Base-by-base conservation (phyloP, 2,888 invertebrate species). In the Andrena haemorrhoa region DNA sequence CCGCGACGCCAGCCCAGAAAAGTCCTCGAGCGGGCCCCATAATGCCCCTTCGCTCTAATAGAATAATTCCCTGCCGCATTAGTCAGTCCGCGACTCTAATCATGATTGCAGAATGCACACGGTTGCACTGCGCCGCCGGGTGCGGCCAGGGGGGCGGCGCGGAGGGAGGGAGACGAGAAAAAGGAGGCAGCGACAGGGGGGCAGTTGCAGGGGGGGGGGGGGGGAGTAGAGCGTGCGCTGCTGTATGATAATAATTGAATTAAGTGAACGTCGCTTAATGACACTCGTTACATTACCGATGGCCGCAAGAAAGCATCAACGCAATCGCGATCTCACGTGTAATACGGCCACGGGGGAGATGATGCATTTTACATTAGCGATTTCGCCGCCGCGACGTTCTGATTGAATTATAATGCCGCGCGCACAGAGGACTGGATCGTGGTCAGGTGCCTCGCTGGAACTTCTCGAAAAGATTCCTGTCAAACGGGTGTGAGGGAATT, bases 201-300 rank as follows among this genome's bases (percentile, higher is more conserved):
- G 51, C 63, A 64, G 33, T 33, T 51, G 16, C 10, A 6, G 16
- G 20, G n/a, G 6, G 16, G 1, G 56, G 61, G 47, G 16, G 20
- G n/a, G 6, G 16, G 1, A 26, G 16, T 65, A 49, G 61, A 77
- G 60, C 33, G 41, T 41, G 51, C 56, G 56, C 41, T n/a, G 61
- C 64, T 75, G 85, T 86, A 85, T 75, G 85, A 87, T 86, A 85
- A 86, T 87, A 87, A 87, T 85, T 87, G 87, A 87, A 87, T 87
- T 86, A 87, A 85, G 87, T 82, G 87, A 82, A 83, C 76, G 85
- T 85, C 87, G 86, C 87, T 82, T 86, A 87, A 87, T 85, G 87
- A 86, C 83, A 85, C 86, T 86, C 86, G 83, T 87, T 86, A 86
- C 83, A 79, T 83, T 87, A 82, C 75, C 79, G 76, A 79, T 87